A percentile compares a stretch with the other conserved stretches of the same genome.
Conservation (phyloP, 2,888 invertebrate species). For the Achlya flavicornis region DNA sequence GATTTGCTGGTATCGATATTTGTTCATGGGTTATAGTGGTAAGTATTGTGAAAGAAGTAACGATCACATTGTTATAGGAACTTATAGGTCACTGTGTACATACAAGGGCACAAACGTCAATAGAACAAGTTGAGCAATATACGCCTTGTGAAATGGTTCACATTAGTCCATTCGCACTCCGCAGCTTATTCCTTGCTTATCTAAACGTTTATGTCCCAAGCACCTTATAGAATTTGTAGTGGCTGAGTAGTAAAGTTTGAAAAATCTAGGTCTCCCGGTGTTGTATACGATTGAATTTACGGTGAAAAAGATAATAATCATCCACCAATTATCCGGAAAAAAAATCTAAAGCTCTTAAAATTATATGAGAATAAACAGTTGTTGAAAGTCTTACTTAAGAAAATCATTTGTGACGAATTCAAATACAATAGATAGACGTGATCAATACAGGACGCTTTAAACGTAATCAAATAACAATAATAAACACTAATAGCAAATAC, state of each 20-base stretch:
- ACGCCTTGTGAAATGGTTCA: neutral
- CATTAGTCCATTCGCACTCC: neutral
- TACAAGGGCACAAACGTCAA: conserved; percentile 3
- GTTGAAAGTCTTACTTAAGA: neutral
- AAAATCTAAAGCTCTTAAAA: neutral
- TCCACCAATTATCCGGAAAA: neutral
- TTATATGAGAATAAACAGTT: too few relatives aligned
- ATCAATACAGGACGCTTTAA: neutral
- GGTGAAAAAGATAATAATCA: too few relatives aligned
- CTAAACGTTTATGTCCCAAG: neutral
- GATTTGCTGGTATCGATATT: conserved; percentile 23
- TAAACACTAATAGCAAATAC: neutral
- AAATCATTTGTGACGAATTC: neutral
- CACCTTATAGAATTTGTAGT: too few relatives aligned
- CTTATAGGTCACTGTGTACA: conserved; percentile 27
- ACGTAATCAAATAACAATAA: neutral
- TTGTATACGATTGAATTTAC: too few relatives aligned
- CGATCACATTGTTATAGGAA: conserved; percentile 35
- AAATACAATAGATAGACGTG: neutral
- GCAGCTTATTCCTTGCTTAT: neutral
- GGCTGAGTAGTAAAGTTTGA: too few relatives aligned
- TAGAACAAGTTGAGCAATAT: neutral
- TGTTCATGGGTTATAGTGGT: conserved; percentile 30
- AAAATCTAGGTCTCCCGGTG: too few relatives aligned
- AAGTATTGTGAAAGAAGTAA: conserved; percentile 35